Conservation (phyloP, 2,888 invertebrate genomes). For the Gisinianus flammeolus region DNA sequence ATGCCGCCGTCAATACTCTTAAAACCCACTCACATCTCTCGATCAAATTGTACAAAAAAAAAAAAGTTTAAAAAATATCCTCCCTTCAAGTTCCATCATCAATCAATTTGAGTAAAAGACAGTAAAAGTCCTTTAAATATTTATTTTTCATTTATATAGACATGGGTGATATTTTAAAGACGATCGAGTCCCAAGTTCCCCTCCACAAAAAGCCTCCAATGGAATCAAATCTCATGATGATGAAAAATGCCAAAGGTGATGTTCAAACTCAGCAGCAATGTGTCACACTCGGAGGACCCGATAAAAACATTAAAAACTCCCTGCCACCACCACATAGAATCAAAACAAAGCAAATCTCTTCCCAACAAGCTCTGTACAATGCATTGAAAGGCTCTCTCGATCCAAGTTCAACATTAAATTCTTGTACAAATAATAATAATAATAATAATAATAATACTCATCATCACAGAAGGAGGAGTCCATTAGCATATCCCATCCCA, state of each 20-base stretch:
- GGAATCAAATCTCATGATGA: too few species aligned
- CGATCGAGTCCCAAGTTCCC: not conserved
- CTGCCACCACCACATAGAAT: not conserved
- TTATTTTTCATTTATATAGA: too few species aligned
- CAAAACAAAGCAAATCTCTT: not conserved
- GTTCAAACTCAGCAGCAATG: too few species aligned
- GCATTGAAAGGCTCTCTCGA: constrained; percentile 9
- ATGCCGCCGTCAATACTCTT: not conserved
- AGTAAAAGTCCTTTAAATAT: too few species aligned
- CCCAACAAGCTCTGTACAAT: not conserved
- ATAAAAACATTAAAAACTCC: not conserved
- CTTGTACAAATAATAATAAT: not conserved
- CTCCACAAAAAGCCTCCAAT: too few species aligned
- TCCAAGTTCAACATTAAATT: not conserved
- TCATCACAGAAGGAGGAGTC: not conserved
- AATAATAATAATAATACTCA: not conserved
- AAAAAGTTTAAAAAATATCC: too few species aligned
- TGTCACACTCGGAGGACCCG: not conserved
- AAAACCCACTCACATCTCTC: not conserved
- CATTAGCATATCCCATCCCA: not conserved
- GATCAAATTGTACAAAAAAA: too few species aligned
- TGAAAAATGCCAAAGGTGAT: not conserved
- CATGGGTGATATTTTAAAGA: not conserved
- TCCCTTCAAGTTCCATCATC: too few species aligned
- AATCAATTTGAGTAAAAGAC: too few species aligned